Evolutionary conservation across 1,140 invertebrate species (phyloP), one percentile per base, ranked within the genome.

Genomic region (Ceratoteleas bidentatus): DNA sequence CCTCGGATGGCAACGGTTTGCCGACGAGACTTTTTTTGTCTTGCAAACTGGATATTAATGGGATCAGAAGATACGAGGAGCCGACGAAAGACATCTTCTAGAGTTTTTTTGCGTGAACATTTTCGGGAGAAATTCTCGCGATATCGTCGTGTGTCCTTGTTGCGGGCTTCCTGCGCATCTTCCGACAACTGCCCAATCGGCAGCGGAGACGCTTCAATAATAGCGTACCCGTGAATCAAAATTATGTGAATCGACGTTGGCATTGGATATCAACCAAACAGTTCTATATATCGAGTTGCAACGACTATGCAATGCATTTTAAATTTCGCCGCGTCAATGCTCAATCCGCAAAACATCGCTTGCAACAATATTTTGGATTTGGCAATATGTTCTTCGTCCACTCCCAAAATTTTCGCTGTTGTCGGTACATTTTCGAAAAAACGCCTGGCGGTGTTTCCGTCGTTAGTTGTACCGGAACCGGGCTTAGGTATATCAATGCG

Each of bases 381-480:
- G 24, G 52, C 45, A n/a, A 90, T 85, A 36, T 88, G 64, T 54
- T 73, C 78, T 83, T 79, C 66, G 86, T 90, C 85, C 36, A 87
- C 45, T 11, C 82, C 83, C 13, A 76, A 87, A 40, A 90, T 88
- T 68, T 83, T 53, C 38, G 84, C 83, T 57, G 84, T 64, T 79
- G 78, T 43, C 52, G 78, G 40, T 3, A 82, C 56, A 53, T 84
- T 61, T 66, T 64, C 34, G 78, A 87, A 84, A 83, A 85, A 73
- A 15, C 38, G 45, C 57, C 82, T 56, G 47, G 72, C 74, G 10
- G 75, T 86, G 56, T 87, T 87, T 0, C 87, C 86, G 58, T 89
- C 85, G 81, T 91, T 91, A 0, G 79, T 86, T 16, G 83, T 88
- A 1, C 86, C 89, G 65, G 81, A 87, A 32, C 76, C 79, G 11